These are phyloP conservation scores for Diorhabda carinulata DNA, from an alignment of 1,140 invertebrate species.

Conservation along the genomic window DNA sequence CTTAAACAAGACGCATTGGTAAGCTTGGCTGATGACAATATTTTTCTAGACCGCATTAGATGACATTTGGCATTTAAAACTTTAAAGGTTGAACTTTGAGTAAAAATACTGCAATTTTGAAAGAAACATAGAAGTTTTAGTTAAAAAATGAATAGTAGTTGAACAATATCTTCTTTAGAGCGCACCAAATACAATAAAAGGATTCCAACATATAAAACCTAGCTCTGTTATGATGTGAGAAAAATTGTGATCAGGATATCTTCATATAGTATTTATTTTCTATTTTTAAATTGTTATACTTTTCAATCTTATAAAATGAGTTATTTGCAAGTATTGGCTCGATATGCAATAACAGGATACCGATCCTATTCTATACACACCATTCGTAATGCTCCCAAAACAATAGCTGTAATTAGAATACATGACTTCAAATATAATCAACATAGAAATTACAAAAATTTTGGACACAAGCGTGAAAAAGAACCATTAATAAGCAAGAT, in stretches of 20 bases:
- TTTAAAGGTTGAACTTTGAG: too few relatives aligned
- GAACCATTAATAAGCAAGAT: constrained; percentile 45
- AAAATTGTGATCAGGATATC: neutral
- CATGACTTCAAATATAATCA: constrained; percentile 13
- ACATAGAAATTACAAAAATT: constrained; percentile 50
- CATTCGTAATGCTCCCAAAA: neutral
- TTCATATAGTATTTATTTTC: neutral
- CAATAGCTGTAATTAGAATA: neutral
- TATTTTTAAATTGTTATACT: neutral
- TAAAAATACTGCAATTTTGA: too few relatives aligned
- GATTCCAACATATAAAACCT: too few relatives aligned
- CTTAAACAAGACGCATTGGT: too few relatives aligned
- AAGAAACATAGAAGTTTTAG: too few relatives aligned
- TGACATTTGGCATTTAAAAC: too few relatives aligned
- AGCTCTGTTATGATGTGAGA: neutral
- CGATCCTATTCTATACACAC: neutral
- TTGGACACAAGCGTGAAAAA: constrained; percentile 52
- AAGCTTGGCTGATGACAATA: too few relatives aligned
- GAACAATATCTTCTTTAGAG: too few relatives aligned
- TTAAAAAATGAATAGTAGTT: too few relatives aligned
- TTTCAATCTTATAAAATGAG: neutral
- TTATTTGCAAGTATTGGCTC: neutral
- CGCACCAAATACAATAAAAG: too few relatives aligned
- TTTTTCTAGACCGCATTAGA: too few relatives aligned
- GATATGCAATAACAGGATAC: neutral